These are phyloP conservation scores for human (Homo sapiens) DNA, from an alignment of 2,113 vertebrate genomes.

Conservation along the genomic window DNA sequence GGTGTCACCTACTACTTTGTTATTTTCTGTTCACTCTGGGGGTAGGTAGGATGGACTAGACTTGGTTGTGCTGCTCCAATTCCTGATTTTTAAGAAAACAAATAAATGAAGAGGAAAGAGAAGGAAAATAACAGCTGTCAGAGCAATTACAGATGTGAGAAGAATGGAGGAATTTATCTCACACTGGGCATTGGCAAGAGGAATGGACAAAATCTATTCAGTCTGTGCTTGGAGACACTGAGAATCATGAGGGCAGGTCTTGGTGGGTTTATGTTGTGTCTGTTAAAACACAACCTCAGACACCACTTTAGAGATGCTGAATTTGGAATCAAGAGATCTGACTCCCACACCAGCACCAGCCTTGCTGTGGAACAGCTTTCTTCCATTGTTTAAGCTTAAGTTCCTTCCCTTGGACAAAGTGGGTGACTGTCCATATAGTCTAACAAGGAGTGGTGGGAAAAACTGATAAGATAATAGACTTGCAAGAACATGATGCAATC, in stretches of 20 bases:
- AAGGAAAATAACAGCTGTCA: slow-evolving; percentile 56
- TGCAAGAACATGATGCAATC: neutral
- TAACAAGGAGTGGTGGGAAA: neutral
- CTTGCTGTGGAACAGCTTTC: neutral
- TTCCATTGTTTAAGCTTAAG: neutral
- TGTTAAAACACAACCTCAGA: neutral
- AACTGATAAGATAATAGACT: neutral
- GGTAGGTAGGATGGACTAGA: neutral
- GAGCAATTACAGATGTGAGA: slow-evolving; percentile 81
- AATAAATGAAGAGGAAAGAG: slow-evolving; percentile 38
- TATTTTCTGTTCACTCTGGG: neutral
- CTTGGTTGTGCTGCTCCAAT: neutral
- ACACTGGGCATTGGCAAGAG: slow-evolving; percentile 69
- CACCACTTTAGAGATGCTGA: slow-evolving; percentile 7
- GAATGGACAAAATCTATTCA: slow-evolving; percentile 74
- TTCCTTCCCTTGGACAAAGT: neutral
- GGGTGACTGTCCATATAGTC: neutral
- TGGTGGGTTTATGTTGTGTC: slow-evolving; percentile 25
- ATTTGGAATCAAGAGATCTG: neutral
- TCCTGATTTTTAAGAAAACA: slow-evolving; percentile 54
- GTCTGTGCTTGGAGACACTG: slow-evolving; percentile 52
- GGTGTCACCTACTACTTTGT: neutral
- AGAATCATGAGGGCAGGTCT: neutral
- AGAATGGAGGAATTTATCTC: slow-evolving; percentile 80
- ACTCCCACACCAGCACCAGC: neutral